Conservation (phyloP, 2,113 vertebrate species). For the Stegostoma tigrinum region DNA sequence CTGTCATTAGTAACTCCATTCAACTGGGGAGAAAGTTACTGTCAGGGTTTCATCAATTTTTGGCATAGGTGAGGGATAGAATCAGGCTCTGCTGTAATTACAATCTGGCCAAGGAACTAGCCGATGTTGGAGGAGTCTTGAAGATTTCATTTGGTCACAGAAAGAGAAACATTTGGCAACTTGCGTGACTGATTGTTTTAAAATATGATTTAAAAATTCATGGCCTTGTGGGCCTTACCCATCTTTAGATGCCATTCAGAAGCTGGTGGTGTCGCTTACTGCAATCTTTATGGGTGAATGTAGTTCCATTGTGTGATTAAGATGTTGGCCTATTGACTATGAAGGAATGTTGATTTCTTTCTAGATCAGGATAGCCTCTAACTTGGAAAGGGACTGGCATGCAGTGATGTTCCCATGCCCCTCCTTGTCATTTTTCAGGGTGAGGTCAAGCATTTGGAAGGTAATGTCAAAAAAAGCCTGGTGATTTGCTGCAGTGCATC, state of each 20-base stretch:
- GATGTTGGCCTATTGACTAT: background rate
- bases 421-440: too few relatives aligned
- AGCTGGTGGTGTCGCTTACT: background rate
- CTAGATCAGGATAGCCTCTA: too few relatives aligned
- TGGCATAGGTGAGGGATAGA: background rate
- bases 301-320: background rate
- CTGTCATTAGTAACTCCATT: background rate
- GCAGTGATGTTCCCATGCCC: too few relatives aligned
- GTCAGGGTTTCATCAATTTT: background rate
- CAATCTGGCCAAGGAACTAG: background rate
- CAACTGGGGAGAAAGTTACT: background rate
- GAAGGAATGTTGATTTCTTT: background rate
- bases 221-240: background rate
- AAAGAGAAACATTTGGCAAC: background rate
- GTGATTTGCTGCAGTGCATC: background rate
- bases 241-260: background rate
- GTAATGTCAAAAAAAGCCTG: background rate
- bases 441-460: background rate
- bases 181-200: background rate
- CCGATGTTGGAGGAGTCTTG: background rate
- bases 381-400: too few relatives aligned
- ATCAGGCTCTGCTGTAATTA: background rate
- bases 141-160: background rate
- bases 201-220: background rate
- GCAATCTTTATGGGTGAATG: background rate